A percentile compares a stretch with the other conserved stretches of the same genome.
These are phyloP conservation scores for Mastomys natalensis DNA, from an alignment of 2,113 vertebrate species.

Conservation along the genomic window DNA sequence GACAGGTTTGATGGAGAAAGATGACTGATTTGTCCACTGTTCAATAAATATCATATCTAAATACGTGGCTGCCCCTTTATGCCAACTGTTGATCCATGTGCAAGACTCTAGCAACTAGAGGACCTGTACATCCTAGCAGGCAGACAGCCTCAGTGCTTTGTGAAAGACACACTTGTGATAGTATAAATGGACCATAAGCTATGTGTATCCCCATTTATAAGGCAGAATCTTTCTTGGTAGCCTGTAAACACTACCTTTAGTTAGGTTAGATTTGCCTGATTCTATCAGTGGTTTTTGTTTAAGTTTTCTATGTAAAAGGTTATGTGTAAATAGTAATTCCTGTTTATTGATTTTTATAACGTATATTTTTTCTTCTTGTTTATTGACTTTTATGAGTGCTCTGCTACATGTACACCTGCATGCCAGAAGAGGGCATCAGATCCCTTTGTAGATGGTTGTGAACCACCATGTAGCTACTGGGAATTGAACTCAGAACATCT, in stretches of 20 bases:
- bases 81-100: neutral
- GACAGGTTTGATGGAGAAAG: neutral
- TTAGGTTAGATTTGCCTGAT: neutral
- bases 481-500: too few species aligned
- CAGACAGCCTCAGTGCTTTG: neutral
- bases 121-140: neutral
- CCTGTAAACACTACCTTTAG: constrained; percentile 13
- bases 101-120: neutral
- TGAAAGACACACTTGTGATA: neutral
- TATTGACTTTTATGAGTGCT: too few species aligned
- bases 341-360: neutral
- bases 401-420: too few species aligned
- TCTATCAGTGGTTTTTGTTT: neutral
- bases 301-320: neutral
- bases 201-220: neutral
- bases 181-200: neutral
- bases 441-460: too few species aligned
- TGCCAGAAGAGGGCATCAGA: too few species aligned
- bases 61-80: neutral
- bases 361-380: neutral
- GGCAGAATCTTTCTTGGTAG: neutral
- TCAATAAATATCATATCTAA: neutral
- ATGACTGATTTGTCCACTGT: neutral
- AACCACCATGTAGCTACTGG: too few species aligned
- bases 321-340: neutral